Conservation (phyloP, 2,113 vertebrate genomes). For the Urocynchramus pylzowi region DNA sequence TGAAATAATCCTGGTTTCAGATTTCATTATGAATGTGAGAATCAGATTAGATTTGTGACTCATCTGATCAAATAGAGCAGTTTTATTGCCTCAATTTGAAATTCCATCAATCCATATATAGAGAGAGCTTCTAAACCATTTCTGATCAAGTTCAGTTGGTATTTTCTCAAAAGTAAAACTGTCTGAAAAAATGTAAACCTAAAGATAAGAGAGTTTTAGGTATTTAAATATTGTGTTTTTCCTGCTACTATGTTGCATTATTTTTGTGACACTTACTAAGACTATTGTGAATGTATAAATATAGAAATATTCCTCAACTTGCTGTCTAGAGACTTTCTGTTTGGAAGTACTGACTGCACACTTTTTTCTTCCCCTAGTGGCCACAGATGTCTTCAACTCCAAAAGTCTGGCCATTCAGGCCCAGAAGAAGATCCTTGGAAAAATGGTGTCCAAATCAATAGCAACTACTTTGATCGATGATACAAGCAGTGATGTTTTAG, state of each 20-base stretch:
- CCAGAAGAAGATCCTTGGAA: constrained; percentile 87
- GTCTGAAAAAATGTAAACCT: background rate
- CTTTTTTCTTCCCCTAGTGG: constrained; percentile 54
- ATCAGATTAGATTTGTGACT: background rate
- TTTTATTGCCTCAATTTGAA: background rate
- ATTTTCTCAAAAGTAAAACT: background rate
- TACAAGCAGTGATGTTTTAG: constrained; percentile 84
- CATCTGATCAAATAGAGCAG: background rate
- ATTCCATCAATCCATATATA: background rate
- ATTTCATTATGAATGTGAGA: background rate
- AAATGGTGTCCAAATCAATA: constrained; percentile 86
- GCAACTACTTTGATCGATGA: constrained; percentile 85
- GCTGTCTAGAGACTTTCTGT: background rate
- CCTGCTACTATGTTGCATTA: background rate
- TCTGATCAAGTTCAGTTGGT: background rate
- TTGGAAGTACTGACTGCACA: background rate
- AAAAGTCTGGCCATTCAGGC: constrained; percentile 87
- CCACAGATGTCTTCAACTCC: constrained; percentile 84
- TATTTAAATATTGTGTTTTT: rapidly evolving
- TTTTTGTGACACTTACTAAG: background rate
- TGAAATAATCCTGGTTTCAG: background rate
- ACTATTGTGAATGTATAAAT: background rate
- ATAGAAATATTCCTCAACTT: background rate
- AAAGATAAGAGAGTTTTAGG: background rate
- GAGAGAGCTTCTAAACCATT: background rate